Base-by-base conservation (phyloP, 1,140 invertebrate species). In the Cyclina sinensis region DNA sequence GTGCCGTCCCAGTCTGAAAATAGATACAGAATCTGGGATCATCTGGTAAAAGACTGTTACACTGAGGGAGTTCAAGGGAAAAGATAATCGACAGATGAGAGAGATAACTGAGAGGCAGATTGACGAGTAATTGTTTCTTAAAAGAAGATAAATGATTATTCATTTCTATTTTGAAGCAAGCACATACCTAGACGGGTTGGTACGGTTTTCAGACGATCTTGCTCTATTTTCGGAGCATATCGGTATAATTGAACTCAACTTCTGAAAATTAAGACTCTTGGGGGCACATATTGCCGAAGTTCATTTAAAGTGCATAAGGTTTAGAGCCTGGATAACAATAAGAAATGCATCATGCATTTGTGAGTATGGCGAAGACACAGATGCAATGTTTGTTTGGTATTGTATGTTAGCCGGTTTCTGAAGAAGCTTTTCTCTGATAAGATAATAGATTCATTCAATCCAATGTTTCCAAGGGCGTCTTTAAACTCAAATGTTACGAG, bases 51-150 rank as follows among this genome's bases (percentile, higher is more conserved):
- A 65, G 24, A 70, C 65, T 21, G 65, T 39, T 37, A 70, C 65
- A 70, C 32, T 37, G 2, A 57, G 11, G 37, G n/a, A 70, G 65
- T 39, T 70, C 65, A 70, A 70, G 65, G 65, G 16, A 39, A 70
- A 70, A 70, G 65, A 70, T 70, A 70, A 37, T 70, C 65, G 32
- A 70, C 65, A 18, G 57, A 27, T 70, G 21, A 70, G 32, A 70
- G 30, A 70, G 65, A 70, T 70, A 21, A n/a, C 11, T 70, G 32
- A 37, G 30, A 70, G 12, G 9, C 14, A 70, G 65, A 70, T 16
- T 37, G 65, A 37, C 14, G 65, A 37, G 32, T 37, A 37, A 70
- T 37, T 70, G 32, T 70, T 70, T 70, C 65, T 37, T 21, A n/a
- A n/a, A 14, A 70, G 32, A 70, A 35, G 32, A 37, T 70, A 5